Conservation (phyloP, 2,888 invertebrate genomes). For the Tigriopus californicus region DNA sequence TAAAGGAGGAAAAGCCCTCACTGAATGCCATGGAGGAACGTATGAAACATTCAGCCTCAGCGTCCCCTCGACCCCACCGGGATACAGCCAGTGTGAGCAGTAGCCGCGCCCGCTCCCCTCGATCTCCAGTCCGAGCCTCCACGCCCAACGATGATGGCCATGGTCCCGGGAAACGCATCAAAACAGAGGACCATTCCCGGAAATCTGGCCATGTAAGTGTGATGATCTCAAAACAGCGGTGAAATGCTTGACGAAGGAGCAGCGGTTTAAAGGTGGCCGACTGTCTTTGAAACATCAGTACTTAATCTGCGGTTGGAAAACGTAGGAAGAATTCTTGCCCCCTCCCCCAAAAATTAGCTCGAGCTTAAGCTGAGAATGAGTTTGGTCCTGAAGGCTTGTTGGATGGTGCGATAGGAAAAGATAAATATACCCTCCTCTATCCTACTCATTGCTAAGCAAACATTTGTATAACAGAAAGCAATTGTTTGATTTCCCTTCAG, state of each 20-base stretch:
- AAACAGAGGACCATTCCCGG: constrained; percentile 4
- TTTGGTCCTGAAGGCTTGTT: too few species aligned
- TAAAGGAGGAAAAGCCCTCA: constrained; percentile 17
- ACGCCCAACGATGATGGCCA: constrained; percentile 11
- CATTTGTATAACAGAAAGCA: neutral
- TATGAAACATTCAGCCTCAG: constrained; percentile 13
- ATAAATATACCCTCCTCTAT: neutral
- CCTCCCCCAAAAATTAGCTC: too few species aligned
- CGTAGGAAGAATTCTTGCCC: too few species aligned
- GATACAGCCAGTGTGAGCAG: too few species aligned
- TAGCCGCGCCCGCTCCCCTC: neutral
- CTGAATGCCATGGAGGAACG: constrained; percentile 19
- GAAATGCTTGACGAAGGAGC: too few species aligned
- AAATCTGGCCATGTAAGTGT: constrained; percentile 16
- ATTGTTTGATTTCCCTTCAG: constrained; percentile 7
- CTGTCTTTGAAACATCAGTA: too few species aligned
- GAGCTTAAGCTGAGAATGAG: too few species aligned
- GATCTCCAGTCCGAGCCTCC: constrained; percentile 6
- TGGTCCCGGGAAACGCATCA: constrained; percentile 9
- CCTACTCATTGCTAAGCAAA: neutral
- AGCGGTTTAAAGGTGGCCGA: too few species aligned
- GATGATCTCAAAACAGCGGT: neutral
- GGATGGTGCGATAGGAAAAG: too few species aligned
- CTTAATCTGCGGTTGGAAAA: too few species aligned
- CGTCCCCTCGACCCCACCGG: constrained; percentile 4